Evolutionary conservation across 1,140 invertebrate genomes (phyloP).

Genomic region (Drosophila willistoni): DNA sequence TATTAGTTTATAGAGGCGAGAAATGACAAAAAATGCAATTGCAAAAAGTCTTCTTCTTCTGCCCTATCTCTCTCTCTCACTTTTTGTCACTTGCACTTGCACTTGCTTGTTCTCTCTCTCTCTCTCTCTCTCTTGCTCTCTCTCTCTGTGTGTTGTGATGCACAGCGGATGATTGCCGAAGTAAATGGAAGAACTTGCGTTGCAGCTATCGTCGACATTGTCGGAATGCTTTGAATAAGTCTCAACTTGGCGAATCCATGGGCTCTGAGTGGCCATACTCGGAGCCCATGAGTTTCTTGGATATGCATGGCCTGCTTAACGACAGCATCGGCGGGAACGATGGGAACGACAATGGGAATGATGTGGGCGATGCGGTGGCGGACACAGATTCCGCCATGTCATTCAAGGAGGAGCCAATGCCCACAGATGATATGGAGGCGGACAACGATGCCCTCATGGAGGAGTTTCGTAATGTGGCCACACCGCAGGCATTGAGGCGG

Average conservation of each 20-base stretch:
- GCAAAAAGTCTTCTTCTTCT: background rate
- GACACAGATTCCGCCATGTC: slow-evolving; percentile 26
- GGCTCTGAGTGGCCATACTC: slow-evolving; percentile 54
- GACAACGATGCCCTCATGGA: slow-evolving; percentile 68
- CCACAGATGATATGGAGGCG: slow-evolving; percentile 66
- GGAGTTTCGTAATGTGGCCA: slow-evolving; percentile 66
- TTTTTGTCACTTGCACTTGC: slow-evolving; percentile 1
- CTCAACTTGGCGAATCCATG: slow-evolving; percentile 17
- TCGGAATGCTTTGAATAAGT: slow-evolving; percentile 31
- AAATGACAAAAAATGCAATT: slow-evolving; percentile 3
- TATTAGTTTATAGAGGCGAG: slow-evolving; percentile 15
- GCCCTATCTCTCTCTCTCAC: background rate
- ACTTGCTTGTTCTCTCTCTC: background rate
- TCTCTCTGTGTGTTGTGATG: background rate
- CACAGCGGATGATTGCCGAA: slow-evolving; percentile 61
- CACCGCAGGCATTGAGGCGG: slow-evolving; percentile 66
- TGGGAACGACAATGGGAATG: slow-evolving; percentile 11
- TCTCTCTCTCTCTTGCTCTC: background rate
- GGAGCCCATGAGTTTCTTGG: slow-evolving; percentile 60
- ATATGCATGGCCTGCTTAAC: slow-evolving; percentile 19
- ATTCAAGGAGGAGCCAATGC: slow-evolving; percentile 39
- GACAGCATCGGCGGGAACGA: slow-evolving; percentile 56
- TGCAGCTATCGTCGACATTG: slow-evolving; percentile 65
- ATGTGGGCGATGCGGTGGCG: slow-evolving; percentile 21
- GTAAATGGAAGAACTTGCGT: slow-evolving; percentile 69